phyloP scores from a whole-genome alignment of 2,888 invertebrate genomes.

The Sphecodes monilicornis region DNA sequence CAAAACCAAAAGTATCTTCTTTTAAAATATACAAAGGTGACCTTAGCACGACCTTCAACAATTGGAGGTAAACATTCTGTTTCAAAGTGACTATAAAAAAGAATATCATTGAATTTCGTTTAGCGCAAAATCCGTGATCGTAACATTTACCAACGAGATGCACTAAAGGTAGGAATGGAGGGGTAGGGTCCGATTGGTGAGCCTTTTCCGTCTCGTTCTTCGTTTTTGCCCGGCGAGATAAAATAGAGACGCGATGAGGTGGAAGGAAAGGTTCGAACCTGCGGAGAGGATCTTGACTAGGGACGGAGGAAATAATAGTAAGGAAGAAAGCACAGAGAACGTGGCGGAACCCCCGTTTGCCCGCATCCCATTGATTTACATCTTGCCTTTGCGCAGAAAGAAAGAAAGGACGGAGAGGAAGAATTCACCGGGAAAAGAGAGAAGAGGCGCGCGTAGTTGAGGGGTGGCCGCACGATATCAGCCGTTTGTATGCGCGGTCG shows the following conservation, averaged over 20 bases:
- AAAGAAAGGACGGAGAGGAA: constrained; percentile 65
- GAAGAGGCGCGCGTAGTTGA: constrained; percentile 46
- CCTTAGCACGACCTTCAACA: too few species aligned
- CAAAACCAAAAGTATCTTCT: too few species aligned
- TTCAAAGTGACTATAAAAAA: too few species aligned
- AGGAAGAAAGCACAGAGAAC: constrained; percentile 56
- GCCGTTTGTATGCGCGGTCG: constrained; percentile 84
- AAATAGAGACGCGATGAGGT: constrained; percentile 62
- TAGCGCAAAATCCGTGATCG: background rate
- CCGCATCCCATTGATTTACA: constrained; percentile 83
- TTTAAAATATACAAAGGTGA: too few species aligned
- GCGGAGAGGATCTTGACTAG: constrained; percentile 42
- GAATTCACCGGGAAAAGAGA: constrained; percentile 51
- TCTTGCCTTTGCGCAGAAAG: constrained; percentile 78
- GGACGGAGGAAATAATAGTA: constrained; percentile 50
- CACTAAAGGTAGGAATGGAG: constrained; percentile 10
- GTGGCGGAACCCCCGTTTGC: constrained; percentile 75
- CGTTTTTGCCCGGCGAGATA: constrained; percentile 66
- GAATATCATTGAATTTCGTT: background rate
- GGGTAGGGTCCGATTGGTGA: constrained; percentile 61
- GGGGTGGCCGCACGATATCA: constrained; percentile 79
- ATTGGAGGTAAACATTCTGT: too few species aligned
- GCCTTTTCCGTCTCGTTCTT: constrained; percentile 24
- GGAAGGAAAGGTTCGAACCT: constrained; percentile 50
- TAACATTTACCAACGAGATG: background rate